Evolutionary conservation across 1,140 invertebrate genomes (phyloP).

Genomic region (Anastatus disparis): DNA sequence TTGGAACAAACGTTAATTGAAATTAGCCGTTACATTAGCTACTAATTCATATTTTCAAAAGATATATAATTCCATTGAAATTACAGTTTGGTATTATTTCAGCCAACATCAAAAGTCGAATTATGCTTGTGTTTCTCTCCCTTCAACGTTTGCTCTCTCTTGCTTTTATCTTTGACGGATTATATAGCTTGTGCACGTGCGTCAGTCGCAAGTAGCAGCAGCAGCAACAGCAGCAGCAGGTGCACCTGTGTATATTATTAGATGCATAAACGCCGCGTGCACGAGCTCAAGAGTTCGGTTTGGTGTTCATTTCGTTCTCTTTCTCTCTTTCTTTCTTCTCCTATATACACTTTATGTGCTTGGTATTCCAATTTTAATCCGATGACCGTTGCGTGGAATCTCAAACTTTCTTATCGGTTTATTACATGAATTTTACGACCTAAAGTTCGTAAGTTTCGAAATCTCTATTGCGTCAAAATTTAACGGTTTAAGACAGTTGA

Average conservation of each 20-base stretch:
- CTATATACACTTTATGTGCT: neutral
- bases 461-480: neutral
- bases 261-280: conserved; percentile 23
- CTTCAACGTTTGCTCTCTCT: no score
- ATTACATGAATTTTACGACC: neutral
- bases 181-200: conserved; percentile 8
- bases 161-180: no score
- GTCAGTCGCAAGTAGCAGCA: conserved; percentile 13
- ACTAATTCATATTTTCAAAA: no score
- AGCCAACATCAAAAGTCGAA: neutral
- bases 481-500: no score
- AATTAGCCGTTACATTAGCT: no score
- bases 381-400: neutral
- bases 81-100: neutral
- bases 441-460: neutral
- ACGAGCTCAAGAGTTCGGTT: conserved; percentile 1
- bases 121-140: neutral
- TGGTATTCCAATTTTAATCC: conserved; percentile 32
- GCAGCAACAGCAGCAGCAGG: no score
- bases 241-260: conserved; percentile 33
- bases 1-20: no score
- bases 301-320: neutral
- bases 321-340: neutral
- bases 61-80: neutral
- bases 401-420: conserved; percentile 1